Base-by-base conservation (phyloP, 2,888 invertebrate species). In the Latheticus oryzae region DNA sequence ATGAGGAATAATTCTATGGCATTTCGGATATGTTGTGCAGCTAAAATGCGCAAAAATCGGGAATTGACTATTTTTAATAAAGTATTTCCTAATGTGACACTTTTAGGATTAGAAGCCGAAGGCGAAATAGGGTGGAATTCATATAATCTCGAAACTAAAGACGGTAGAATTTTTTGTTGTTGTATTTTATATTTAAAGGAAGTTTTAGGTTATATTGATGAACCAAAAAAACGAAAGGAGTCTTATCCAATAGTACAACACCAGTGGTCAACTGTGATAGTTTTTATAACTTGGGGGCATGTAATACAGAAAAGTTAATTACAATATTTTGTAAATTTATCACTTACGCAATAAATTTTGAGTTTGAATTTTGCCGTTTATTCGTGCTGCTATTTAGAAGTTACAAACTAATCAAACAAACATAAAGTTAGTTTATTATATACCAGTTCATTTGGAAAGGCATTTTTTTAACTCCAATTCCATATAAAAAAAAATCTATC, bases 101-200 rank as follows among this genome's bases (percentile, higher is more conserved):
- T 75, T 3, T 47, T 76, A 13, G 73, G 74, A 2, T 55, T 75
- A 19, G 70, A 74, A 58, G 74, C 68, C 8, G 67, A 68, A 61
- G 75, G 76, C 4, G 76, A 75, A 63, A 66, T 76, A 32, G 76
- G 76, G 23, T 76, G 75, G 75, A 65, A 75, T 63, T 62, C 66
- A 32, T 60, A 42, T 13, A 59, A 59, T 54, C 9, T 42, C 5
- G 21, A 40, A 3, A 30, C 13, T 12, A 15, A 17, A 9, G 40
- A 55, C 4, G 53, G 63, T 65, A 58, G 35, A 5, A 16, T 42
- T 32, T 12, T 9, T 37, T 17, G 19, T 11, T 11, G 17, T 2
- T 11, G 2, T n/a, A 17, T 28, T 9, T 5, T 23, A 23, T 11
- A 5, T 57, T 66, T 51, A 38, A 54, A 57, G 51, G 63, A 60